A percentile compares a stretch with the other conserved stretches of the same genome.
These are phyloP conservation scores for Willisornis vidua DNA, from an alignment of 2,113 vertebrate genomes.

Conservation along the genomic window DNA sequence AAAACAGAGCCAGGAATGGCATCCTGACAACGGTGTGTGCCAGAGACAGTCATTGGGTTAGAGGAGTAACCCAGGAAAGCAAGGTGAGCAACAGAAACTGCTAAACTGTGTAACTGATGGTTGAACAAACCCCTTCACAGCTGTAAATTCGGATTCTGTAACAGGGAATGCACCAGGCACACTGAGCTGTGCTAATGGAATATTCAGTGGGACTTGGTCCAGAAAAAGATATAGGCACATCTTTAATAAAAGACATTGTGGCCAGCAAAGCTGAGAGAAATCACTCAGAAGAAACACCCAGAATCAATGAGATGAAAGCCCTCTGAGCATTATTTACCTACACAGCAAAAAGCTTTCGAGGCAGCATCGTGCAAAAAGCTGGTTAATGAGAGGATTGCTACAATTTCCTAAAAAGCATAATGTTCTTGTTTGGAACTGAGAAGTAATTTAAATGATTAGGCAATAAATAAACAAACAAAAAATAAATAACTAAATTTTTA, in stretches of 20 bases:
- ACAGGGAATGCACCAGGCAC: neutral
- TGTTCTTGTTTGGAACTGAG: neutral
- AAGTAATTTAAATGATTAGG: neutral
- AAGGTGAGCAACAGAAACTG: neutral
- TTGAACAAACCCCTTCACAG: neutral
- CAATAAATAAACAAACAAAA: neutral
- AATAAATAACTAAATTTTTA: too few species aligned
- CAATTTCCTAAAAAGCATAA: neutral
- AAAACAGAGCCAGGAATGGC: neutral
- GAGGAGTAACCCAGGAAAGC: neutral
- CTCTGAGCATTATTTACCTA: neutral
- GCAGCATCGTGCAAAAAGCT: neutral
- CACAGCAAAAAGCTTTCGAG: conserved; percentile 1
- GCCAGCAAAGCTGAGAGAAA: neutral
- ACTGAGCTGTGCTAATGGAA: neutral
- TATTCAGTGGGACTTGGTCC: neutral
- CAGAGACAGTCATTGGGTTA: neutral
- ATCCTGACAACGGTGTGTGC: neutral
- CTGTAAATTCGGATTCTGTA: neutral
- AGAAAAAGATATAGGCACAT: neutral
- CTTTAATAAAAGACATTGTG: neutral
- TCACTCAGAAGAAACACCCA: neutral
- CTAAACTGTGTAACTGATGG: neutral
- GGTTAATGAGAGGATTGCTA: neutral
- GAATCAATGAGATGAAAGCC: neutral